Conservation (phyloP, 2,888 invertebrate species). For the Ariolimax columbianus region DNA sequence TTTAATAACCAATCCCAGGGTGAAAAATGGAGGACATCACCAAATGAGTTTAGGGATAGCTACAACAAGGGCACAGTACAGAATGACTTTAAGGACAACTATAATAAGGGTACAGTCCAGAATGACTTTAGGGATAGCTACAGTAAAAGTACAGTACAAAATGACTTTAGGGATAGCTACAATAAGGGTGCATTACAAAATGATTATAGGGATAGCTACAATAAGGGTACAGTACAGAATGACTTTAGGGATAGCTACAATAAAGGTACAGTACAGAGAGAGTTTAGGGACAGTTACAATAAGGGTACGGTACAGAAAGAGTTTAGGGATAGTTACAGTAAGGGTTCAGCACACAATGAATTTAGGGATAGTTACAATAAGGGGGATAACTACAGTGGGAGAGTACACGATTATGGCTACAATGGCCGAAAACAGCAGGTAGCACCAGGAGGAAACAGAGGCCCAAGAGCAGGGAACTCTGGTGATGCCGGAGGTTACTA, state of each 20-base stretch:
- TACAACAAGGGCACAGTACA: conserved; percentile 6
- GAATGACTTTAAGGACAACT: conserved; percentile 24
- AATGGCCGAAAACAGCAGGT: conserved; percentile 19
- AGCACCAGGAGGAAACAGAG: conserved; percentile 9
- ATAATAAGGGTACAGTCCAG: background rate
- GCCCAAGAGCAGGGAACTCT: conserved; percentile 19
- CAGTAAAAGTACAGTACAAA: conserved; percentile 5
- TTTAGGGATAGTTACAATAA: conserved; percentile 4
- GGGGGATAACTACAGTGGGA: background rate
- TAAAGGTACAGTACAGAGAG: no score
- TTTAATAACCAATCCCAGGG: conserved; percentile 8
- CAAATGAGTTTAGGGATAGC: conserved; percentile 25
- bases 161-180: conserved; percentile 21
- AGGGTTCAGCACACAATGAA: conserved; percentile 28
- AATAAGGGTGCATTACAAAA: no score
- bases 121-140: no score
- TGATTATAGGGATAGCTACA: background rate
- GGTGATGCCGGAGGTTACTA: conserved; percentile 30
- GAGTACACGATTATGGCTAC: conserved; percentile 5
- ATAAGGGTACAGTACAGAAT: no score
- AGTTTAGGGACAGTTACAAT: no score
- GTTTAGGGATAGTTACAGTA: no score
- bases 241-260: no score
- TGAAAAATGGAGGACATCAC: conserved; percentile 43
- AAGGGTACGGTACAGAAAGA: no score